Conservation (phyloP, 2,888 invertebrate species). For the Nycteola revayana region DNA sequence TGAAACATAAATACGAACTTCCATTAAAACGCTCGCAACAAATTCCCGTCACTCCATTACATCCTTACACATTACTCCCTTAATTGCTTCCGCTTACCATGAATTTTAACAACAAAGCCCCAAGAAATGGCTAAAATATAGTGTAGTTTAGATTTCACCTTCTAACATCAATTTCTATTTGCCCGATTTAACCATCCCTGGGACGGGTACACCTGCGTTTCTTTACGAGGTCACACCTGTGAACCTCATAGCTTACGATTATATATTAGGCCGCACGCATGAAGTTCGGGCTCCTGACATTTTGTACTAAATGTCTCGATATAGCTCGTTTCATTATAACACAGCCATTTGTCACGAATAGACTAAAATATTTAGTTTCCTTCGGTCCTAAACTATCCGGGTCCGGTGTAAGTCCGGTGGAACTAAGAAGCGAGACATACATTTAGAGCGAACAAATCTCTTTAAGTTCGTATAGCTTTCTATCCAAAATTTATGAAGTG, state of each 20-base stretch:
- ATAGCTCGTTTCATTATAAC: slow-evolving; percentile 21
- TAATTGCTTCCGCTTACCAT: slow-evolving; percentile 76
- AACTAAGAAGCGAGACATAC: slow-evolving; percentile 11
- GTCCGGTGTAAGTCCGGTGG: slow-evolving; percentile 3
- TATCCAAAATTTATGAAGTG: too few relatives aligned
- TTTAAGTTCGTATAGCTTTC: slow-evolving; percentile 18
- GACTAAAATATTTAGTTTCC: slow-evolving; percentile 26
- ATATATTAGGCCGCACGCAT: slow-evolving; percentile 34
- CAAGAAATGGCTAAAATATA: slow-evolving; percentile 67
- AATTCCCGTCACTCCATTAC: slow-evolving; percentile 74
- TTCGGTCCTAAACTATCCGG: slow-evolving; percentile 11
- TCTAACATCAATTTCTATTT: slow-evolving; percentile 73
- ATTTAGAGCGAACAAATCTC: slow-evolving; percentile 14
- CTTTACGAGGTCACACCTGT: slow-evolving; percentile 60
- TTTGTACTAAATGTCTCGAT: slow-evolving; percentile 20
- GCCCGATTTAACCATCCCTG: slow-evolving; percentile 59
- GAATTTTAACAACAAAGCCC: slow-evolving; percentile 74
- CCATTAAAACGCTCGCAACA: slow-evolving; percentile 68
- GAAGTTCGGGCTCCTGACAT: slow-evolving; percentile 26
- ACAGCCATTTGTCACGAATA: slow-evolving; percentile 28
- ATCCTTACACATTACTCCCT: slow-evolving; percentile 71
- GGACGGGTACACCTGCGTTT: slow-evolving; percentile 63
- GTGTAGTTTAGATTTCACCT: slow-evolving; percentile 67
- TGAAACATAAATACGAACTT: slow-evolving; percentile 63
- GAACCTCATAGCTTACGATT: slow-evolving; percentile 37